A percentile compares a stretch with the other conserved stretches of the same genome.
phyloP scores from a whole-genome alignment of 2,888 invertebrate genomes.

The Branchellion lobata region DNA sequence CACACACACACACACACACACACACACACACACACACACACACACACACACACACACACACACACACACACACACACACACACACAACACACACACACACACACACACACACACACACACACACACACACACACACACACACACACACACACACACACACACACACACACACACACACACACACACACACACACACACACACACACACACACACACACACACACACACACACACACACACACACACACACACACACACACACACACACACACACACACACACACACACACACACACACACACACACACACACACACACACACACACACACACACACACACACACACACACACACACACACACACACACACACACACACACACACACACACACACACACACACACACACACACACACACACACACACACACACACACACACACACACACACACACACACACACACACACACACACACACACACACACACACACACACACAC shows the following conservation, averaged over 20 bases:
- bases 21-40: too few relatives aligned
- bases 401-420: constrained; percentile 18
- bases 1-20: too few relatives aligned
- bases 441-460: constrained; percentile 15
- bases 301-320: constrained; percentile 53
- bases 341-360: constrained; percentile 18
- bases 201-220: too few relatives aligned
- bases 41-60: too few relatives aligned
- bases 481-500: constrained; percentile 15
- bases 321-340: neutral
- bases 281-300: too few relatives aligned
- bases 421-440: constrained; percentile 18
- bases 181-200: neutral
- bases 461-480: constrained; percentile 18
- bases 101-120: too few relatives aligned
- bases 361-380: constrained; percentile 18
- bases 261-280: too few relatives aligned
- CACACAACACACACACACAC: too few relatives aligned
- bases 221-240: too few relatives aligned
- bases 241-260: too few relatives aligned
- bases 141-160: neutral
- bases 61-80: too few relatives aligned
- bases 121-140: too few relatives aligned
- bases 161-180: neutral
- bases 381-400: constrained; percentile 15